A percentile compares a stretch with the other conserved stretches of the same genome.
These are phyloP conservation scores for Periophthalmus modestus DNA, from an alignment of 2,113 vertebrate genomes.

Conservation along the genomic window DNA sequence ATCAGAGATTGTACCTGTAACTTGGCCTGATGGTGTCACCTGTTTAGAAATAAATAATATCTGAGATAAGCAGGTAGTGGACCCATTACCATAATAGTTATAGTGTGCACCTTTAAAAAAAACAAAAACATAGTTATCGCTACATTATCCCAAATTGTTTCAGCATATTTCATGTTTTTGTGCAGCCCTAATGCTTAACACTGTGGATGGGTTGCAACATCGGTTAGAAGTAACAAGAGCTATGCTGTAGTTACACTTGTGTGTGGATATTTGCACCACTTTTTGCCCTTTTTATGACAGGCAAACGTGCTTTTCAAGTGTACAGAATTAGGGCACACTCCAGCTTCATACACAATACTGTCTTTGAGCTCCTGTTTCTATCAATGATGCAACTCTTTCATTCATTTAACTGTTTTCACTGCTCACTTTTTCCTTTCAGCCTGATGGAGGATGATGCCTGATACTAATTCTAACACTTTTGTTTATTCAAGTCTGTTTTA, in stretches of 20 bases:
- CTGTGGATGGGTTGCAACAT: constrained; percentile 62
- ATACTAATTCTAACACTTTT: constrained; percentile 54
- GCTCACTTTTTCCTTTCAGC: constrained; percentile 63
- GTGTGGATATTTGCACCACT: constrained; percentile 30
- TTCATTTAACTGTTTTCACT: constrained; percentile 61
- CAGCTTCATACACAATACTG: constrained; percentile 34
- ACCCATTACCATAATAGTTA: no score
- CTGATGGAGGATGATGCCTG: constrained; percentile 46
- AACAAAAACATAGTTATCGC: not conserved
- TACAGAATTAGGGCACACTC: constrained; percentile 49
- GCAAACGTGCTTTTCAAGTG: constrained; percentile 49
- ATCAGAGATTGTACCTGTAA: no score
- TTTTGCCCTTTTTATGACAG: constrained; percentile 28
- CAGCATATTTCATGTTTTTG: not conserved
- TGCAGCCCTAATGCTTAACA: constrained; percentile 1
- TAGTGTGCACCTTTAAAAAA: no score
- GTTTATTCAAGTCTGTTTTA: constrained; percentile 32
- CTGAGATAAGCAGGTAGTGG: no score
- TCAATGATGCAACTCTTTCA: constrained; percentile 75
- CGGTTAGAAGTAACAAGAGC: constrained; percentile 8
- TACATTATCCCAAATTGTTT: not conserved
- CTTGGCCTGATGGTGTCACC: no score
- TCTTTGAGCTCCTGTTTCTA: constrained; percentile 50
- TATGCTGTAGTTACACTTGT: constrained; percentile 15
- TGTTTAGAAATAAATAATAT: no score